Evolutionary conservation across 2,113 vertebrate species (phyloP).

Genomic region (Aphelocoma coerulescens): DNA sequence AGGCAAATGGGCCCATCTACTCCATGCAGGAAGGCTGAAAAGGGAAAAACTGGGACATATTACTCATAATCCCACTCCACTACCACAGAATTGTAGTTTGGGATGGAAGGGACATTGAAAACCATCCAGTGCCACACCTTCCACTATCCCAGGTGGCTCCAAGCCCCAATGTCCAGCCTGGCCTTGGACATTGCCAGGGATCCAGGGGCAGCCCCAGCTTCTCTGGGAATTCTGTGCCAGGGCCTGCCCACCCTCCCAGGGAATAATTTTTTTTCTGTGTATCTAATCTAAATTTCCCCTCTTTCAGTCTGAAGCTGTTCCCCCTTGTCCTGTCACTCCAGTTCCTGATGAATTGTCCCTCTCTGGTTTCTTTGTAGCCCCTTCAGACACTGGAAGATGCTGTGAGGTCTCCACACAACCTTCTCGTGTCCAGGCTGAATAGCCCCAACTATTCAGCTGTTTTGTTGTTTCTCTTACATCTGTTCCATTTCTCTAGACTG

Average conservation of each 20-base stretch:
- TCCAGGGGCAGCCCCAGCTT: neutral
- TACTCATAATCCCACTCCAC: neutral
- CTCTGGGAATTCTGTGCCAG: neutral
- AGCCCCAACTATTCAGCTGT: neutral
- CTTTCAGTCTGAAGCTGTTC: neutral
- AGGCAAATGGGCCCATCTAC: neutral
- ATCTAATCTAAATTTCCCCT: neutral
- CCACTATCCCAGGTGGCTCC: neutral
- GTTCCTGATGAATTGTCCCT: neutral
- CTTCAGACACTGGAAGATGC: neutral
- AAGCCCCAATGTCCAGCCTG: fast-evolving
- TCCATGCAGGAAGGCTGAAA: neutral
- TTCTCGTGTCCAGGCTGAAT: neutral
- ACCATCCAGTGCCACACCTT: fast-evolving
- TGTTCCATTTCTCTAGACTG: neutral
- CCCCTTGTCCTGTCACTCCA: neutral
- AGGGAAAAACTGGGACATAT: neutral
- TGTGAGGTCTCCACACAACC: neutral
- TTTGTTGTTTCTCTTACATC: neutral
- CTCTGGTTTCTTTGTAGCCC: fast-evolving
- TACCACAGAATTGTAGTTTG: neutral
- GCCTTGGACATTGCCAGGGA: neutral
- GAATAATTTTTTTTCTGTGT: neutral
- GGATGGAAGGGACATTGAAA: neutral
- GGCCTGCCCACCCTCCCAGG: fast-evolving